Percentiles rank a stretch among this genome's conserved stretches.
These are phyloP conservation scores for Synanthedon tipuliformis DNA, from an alignment of 2,888 invertebrate species.

Conservation along the genomic window DNA sequence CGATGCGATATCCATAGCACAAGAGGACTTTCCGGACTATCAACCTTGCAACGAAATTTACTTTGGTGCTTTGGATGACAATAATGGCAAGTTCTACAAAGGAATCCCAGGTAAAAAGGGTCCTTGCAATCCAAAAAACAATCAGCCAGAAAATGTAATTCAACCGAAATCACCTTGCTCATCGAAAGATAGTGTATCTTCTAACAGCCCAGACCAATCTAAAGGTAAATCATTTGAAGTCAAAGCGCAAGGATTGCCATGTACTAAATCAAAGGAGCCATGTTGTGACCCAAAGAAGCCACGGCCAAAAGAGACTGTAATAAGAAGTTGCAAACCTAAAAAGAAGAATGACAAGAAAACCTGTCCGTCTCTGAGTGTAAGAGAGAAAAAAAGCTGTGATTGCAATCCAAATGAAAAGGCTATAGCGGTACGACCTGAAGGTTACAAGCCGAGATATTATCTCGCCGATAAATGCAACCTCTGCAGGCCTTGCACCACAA, in stretches of 20 bases:
- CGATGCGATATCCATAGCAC: conserved; percentile 14
- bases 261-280: background rate
- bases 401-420: background rate
- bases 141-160: background rate
- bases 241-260: background rate
- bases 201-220: no score
- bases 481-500: background rate
- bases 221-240: background rate
- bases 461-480: conserved; percentile 9
- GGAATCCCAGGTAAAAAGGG: background rate
- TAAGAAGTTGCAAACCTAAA: background rate
- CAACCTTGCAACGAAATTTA: conserved; percentile 13
- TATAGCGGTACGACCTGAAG: conserved; percentile 11
- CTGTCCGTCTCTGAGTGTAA: conserved; percentile 5
- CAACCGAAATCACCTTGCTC: background rate
- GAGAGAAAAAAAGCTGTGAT: conserved; percentile 2
- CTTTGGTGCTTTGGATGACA: background rate
- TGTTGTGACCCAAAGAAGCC: background rate
- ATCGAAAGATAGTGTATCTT: background rate
- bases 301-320: background rate
- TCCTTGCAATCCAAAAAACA: background rate
- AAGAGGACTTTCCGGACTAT: conserved; percentile 21
- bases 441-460: conserved; percentile 13
- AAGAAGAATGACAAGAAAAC: background rate
- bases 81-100: background rate